Conservation (phyloP, 2,113 vertebrate species). For the Prochilodus magdalenae region DNA sequence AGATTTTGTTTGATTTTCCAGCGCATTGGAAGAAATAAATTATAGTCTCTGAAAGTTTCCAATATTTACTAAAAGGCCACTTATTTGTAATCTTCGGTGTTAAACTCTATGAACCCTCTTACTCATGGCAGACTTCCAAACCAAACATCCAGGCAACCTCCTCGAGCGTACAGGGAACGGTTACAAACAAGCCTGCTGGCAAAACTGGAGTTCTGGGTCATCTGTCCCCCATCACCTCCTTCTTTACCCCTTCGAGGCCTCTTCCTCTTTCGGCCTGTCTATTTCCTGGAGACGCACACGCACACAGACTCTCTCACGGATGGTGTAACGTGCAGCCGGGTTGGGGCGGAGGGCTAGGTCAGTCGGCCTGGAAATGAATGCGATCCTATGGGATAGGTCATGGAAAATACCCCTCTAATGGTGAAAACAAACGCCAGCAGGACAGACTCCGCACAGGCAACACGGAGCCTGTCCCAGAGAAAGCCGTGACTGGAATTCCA, state of each 20-base stretch:
- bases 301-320: constrained; percentile 35
- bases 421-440: constrained; percentile 43
- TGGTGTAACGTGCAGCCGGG: constrained; percentile 61
- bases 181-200: constrained; percentile 40
- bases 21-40: neutral
- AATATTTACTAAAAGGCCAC: constrained; percentile 14
- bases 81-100: constrained; percentile 21
- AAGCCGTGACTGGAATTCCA: neutral
- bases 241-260: constrained; percentile 60
- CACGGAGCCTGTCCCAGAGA: neutral
- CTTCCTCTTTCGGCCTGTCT: constrained; percentile 59
- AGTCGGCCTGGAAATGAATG: constrained; percentile 51
- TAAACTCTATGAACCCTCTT: constrained; percentile 39
- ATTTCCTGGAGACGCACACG: constrained; percentile 65
- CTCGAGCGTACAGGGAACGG: constrained; percentile 37
- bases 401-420: constrained; percentile 58
- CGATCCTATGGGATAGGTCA: constrained; percentile 45
- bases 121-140: constrained; percentile 39
- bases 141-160: constrained; percentile 45
- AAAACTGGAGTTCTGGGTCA: constrained; percentile 37
- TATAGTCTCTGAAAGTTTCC: neutral
- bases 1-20: neutral
- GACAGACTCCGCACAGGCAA: neutral
- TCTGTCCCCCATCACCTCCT: constrained; percentile 41
- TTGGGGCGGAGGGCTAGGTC: constrained; percentile 58